These are phyloP conservation scores for Campylomormyrus tamandua DNA, from an alignment of 2,113 vertebrate species.

Conservation along the genomic window DNA sequence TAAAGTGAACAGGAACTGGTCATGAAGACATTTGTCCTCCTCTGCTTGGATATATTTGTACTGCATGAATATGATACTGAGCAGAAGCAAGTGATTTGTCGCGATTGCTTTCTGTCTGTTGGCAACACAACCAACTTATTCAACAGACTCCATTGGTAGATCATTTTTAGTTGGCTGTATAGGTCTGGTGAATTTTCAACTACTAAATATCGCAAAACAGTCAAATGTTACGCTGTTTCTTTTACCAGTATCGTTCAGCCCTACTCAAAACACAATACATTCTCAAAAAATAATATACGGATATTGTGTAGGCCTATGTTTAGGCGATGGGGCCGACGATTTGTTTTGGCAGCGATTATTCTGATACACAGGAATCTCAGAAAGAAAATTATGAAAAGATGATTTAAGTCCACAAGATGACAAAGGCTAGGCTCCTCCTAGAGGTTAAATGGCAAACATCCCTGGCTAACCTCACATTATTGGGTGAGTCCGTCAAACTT, in stretches of 20 bases:
- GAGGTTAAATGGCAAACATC: not conserved
- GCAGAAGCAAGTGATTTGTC: not conserved
- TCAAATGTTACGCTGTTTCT: not conserved
- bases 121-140: not conserved
- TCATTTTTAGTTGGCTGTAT: not conserved
- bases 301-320: not conserved
- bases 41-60: not conserved
- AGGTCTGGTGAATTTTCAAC: not conserved
- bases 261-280: not conserved
- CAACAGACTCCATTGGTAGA: not conserved
- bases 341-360: not conserved
- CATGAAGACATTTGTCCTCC: not conserved
- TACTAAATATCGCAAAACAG: not conserved
- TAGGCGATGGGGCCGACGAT: not conserved
- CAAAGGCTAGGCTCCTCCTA: not conserved
- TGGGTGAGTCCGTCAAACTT: not conserved
- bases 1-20: not conserved
- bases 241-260: not conserved
- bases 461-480: not conserved
- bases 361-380: not conserved
- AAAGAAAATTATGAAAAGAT: not conserved
- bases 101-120: not conserved
- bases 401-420: not conserved
- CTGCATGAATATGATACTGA: not conserved
- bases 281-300: not conserved